Evolutionary conservation across 2,797 vertebrate species (phyloP), one percentile per base, ranked within the genome.

Genomic region (Avahi laniger): DNA sequence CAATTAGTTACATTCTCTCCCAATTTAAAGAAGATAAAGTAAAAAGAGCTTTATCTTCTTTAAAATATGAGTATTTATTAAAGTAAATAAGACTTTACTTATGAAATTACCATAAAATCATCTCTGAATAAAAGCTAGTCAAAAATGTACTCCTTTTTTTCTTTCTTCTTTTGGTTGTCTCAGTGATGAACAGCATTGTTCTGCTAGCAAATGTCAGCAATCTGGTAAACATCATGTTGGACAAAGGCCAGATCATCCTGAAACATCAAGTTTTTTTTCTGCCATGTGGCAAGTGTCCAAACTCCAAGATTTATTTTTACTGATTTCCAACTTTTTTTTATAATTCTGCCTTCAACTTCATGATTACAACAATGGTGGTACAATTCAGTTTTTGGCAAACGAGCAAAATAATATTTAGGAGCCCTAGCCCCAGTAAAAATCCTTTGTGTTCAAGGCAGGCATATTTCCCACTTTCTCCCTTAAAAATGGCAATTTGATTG

Each of bases 191-290:
- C 30, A 91, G 18, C 52, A 54, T 61, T 90, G 38, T 65, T 91
- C 61, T 89, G 15, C 48, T 91, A n/a, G n/a, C 38, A 92, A 92
- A 78, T 80, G 82, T 75, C 91, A 93, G 65, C 63, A 93, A 86
- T 89, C 92, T 95, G 80, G 65, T 88, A 83, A 93, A 85, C 38
- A 93, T 83, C 46, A 65, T 7, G n/a, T 69, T 92, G 93, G 85
- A 92, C 35, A 79, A 96, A 87, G 50, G 14, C 73, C 87, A 93
- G 85, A 17, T 28, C 41, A 26, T 69, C 83, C 52, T 86, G 80
- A 96, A 80, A 84, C 41, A 63, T 75, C 35, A 28, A 50, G 30
- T 7, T 54, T 95, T 83, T 57, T 80, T 70, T 3, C 38, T 63
- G 61, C 15, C 69, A 38, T 70, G n/a, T 83, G 93, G 92, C 61